Evolutionary conservation across 2,888 invertebrate genomes (phyloP).

Genomic region (Abrostola triplasia): DNA sequence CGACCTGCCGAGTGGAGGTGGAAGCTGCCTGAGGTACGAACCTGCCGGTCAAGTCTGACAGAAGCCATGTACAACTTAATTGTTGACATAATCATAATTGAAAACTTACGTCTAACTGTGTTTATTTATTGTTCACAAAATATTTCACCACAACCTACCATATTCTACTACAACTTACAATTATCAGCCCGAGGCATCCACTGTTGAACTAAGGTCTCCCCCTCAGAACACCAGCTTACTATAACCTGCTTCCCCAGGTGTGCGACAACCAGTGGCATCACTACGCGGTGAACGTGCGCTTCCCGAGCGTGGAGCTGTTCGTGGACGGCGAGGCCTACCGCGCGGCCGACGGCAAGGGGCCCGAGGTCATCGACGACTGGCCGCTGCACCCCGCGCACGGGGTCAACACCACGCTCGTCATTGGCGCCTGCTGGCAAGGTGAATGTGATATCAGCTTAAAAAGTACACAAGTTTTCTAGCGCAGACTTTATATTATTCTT

Average conservation of each 20-base stretch:
- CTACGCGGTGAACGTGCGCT: slow-evolving; percentile 97
- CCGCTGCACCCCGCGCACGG: slow-evolving; percentile 98
- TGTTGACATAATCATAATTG: no score
- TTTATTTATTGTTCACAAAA: no score
- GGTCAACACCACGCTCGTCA: slow-evolving; percentile 96
- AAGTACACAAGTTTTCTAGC: no score
- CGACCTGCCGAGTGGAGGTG: slow-evolving; percentile 99
- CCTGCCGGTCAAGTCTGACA: no score
- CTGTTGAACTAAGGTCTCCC: no score
- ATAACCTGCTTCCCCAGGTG: slow-evolving; percentile 82
- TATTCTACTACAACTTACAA: no score
- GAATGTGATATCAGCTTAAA: slow-evolving; percentile 16
- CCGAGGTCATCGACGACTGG: slow-evolving; percentile 99
- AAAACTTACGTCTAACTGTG: no score
- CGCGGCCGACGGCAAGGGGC: slow-evolving; percentile 89
- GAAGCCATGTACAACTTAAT: no score
- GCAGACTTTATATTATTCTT: no score
- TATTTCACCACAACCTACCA: no score
- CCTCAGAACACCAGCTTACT: no score
- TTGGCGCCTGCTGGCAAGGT: slow-evolving; percentile 99
- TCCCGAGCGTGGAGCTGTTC: slow-evolving; percentile 95
- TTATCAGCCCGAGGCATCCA: not conserved
- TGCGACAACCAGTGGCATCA: slow-evolving; percentile 99
- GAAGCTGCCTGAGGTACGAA: slow-evolving; percentile 95
- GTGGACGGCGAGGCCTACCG: slow-evolving; percentile 94